Conservation (phyloP, 1,140 invertebrate genomes). For the Formica exsecta region DNA sequence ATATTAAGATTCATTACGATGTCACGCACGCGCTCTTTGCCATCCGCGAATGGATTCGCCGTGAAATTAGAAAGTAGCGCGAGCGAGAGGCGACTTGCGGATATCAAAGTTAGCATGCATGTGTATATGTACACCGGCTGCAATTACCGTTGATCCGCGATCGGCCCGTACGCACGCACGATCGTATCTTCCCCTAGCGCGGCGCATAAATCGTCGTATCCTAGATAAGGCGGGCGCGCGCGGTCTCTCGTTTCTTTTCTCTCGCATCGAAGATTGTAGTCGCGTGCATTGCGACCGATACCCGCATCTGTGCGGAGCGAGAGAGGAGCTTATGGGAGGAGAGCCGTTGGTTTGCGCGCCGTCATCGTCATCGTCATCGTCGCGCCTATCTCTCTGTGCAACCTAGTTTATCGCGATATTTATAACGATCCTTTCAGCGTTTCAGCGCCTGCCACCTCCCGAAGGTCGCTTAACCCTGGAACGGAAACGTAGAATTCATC, state of each 20-base stretch:
- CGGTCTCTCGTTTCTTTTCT: constrained; percentile 61
- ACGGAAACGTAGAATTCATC: neutral
- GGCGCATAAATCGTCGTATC: constrained; percentile 72
- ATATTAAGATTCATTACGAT: constrained; percentile 22
- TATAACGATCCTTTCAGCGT: constrained; percentile 61
- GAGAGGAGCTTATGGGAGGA: neutral
- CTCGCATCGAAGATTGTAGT: constrained; percentile 50
- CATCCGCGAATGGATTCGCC: constrained; percentile 49
- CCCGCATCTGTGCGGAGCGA: neutral
- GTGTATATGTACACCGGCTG: neutral
- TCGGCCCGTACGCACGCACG: constrained; percentile 49
- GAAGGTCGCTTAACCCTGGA: constrained; percentile 51
- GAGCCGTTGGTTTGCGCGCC: neutral
- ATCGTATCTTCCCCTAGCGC: constrained; percentile 55
- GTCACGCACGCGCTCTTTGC: constrained; percentile 19
- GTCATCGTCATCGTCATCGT: constrained; percentile 50
- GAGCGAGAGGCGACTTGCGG: constrained; percentile 34
- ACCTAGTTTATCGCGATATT: constrained; percentile 68
- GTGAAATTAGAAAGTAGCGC: constrained; percentile 73
- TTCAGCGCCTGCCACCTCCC: constrained; percentile 4
- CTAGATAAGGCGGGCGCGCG: constrained; percentile 61
- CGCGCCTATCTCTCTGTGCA: constrained; percentile 47
- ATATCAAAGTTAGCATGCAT: constrained; percentile 54
- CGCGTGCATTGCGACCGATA: constrained; percentile 34
- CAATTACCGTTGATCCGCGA: constrained; percentile 70